phyloP scores from a whole-genome alignment of 2,113 vertebrate species.

The Vireo altiloquus region DNA sequence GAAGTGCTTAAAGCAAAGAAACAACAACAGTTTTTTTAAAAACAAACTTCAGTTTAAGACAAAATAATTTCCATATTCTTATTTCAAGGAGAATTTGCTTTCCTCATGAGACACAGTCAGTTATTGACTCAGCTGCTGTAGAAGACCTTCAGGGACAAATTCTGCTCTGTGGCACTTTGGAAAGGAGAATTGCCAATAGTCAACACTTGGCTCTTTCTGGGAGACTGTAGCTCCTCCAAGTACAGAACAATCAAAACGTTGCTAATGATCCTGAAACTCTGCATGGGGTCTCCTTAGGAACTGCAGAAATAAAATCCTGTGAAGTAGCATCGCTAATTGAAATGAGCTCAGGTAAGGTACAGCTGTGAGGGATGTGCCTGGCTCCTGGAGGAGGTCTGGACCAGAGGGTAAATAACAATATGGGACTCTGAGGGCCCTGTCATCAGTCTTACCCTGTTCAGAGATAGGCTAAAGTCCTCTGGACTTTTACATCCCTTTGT shows the following conservation, averaged over 20 bases:
- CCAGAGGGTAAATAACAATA: background rate
- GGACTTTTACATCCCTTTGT: background rate
- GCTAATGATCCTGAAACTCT: background rate
- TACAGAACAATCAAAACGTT: background rate
- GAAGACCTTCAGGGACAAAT: background rate
- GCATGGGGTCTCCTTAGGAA: background rate
- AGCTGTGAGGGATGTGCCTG: background rate
- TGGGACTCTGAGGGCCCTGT: background rate
- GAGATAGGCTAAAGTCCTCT: background rate
- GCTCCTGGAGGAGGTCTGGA: background rate
- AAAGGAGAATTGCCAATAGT: background rate
- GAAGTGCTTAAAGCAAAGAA: constrained; percentile 2
- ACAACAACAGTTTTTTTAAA: background rate
- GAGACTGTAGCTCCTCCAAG: background rate
- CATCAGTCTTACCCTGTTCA: background rate
- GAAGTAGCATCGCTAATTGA: background rate
- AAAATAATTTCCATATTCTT: background rate
- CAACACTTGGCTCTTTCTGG: background rate
- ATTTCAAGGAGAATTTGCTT: background rate
- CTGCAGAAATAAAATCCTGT: background rate
- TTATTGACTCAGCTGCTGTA: background rate
- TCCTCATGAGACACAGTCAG: background rate
- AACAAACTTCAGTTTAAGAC: background rate
- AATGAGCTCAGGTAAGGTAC: accelerated
- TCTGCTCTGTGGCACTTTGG: background rate